Percentiles rank a stretch among this genome's conserved stretches.
Conservation (phyloP, 2,888 invertebrate genomes). For the Germaria angustata region DNA sequence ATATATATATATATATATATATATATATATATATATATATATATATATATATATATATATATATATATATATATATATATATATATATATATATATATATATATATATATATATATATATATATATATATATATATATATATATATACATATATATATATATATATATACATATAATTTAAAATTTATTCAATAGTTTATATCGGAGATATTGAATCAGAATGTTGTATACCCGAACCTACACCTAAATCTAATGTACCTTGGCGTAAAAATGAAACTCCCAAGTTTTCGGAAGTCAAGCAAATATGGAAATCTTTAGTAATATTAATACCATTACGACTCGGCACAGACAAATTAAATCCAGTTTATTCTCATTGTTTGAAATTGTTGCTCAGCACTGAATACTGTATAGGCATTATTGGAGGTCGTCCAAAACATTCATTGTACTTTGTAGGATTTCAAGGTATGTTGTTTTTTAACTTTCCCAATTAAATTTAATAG, state of each 20-base stretch:
- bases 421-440: slow-evolving; percentile 95
- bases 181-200: slow-evolving; percentile 82
- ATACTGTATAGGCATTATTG: slow-evolving; percentile 94
- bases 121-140: no score
- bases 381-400: slow-evolving; percentile 89
- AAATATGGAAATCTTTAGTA: slow-evolving; percentile 87
- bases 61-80: no score
- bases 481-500: no score
- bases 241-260: slow-evolving; percentile 76
- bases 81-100: no score
- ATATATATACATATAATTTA: no score
- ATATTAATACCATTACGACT: slow-evolving; percentile 91
- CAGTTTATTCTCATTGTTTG: slow-evolving; percentile 90
- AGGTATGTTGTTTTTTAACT: no score
- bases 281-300: slow-evolving; percentile 65
- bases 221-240: slow-evolving; percentile 81
- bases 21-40: no score
- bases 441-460: slow-evolving; percentile 96
- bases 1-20: no score
- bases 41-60: no score
- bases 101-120: no score
- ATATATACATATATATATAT: no score
- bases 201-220: slow-evolving; percentile 87
- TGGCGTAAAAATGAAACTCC: slow-evolving; percentile 72
- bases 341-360: slow-evolving; percentile 92